phyloP scores from a whole-genome alignment of 2,888 invertebrate genomes.

The Philonicus albiceps region DNA sequence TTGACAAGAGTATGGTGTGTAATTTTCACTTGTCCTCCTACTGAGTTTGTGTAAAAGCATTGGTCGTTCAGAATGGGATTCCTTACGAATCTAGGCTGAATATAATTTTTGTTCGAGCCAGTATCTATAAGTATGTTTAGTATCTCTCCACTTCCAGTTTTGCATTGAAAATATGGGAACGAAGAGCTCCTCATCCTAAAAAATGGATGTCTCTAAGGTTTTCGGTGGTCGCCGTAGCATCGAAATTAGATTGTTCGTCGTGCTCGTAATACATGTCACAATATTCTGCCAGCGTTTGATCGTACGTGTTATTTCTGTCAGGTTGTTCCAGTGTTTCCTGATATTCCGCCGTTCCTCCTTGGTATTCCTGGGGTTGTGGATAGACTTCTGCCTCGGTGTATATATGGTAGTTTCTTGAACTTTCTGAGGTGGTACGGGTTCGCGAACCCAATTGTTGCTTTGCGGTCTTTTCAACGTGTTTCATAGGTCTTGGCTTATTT shows the following conservation, averaged over 20 bases:
- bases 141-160: conserved; percentile 6
- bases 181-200: conserved; percentile 41
- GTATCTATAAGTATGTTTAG: conserved; percentile 40
- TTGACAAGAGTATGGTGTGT: neutral
- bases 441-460: neutral
- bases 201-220: no score
- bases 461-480: conserved; percentile 6
- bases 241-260: neutral
- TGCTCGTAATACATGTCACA: neutral
- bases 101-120: no score
- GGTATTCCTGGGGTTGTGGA: neutral
- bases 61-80: neutral
- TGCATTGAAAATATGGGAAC: conserved; percentile 36
- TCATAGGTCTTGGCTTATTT: neutral
- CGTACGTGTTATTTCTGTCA: neutral
- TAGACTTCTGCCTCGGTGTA: no score
- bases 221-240: neutral
- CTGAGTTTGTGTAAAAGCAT: neutral
- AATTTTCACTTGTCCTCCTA: conserved; percentile 10
- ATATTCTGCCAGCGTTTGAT: no score
- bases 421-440: neutral
- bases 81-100: neutral
- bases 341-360: neutral
- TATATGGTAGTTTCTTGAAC: conserved; percentile 1
- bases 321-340: neutral